phyloP scores from a whole-genome alignment of 1,140 invertebrate genomes.

The Oryctes rhinoceros region DNA sequence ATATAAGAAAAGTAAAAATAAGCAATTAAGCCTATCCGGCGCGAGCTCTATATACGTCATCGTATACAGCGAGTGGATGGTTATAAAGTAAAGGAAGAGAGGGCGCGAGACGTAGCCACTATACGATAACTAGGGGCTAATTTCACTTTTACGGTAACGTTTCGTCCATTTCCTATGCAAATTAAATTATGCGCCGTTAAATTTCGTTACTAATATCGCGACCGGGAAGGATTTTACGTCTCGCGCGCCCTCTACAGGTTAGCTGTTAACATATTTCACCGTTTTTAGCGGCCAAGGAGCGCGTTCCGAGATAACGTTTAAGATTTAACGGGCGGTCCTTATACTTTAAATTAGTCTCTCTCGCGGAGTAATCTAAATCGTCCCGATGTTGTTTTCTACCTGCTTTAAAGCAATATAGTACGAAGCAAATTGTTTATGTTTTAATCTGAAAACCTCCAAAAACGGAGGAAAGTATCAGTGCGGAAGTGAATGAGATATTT shows the following conservation, averaged over 20 bases:
- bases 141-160: neutral
- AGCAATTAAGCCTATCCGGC: too few species aligned
- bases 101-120: neutral
- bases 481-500: too few species aligned
- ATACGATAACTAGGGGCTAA: slow-evolving; percentile 8
- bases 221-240: neutral
- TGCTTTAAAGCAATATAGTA: too few species aligned
- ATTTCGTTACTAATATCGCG: slow-evolving; percentile 15
- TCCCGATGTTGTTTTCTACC: too few species aligned
- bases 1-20: too few species aligned
- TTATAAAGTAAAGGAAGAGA: too few species aligned
- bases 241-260: neutral
- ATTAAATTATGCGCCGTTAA: slow-evolving; percentile 35
- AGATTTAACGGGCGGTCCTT: slow-evolving; percentile 16
- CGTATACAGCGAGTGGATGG: too few species aligned
- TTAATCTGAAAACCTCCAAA: too few species aligned
- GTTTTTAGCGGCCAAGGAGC: neutral
- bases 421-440: too few species aligned
- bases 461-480: too few species aligned
- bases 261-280: slow-evolving; percentile 28
- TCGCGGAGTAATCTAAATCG: neutral
- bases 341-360: slow-evolving; percentile 2
- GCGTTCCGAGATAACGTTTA: neutral
- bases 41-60: too few species aligned
- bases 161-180: slow-evolving; percentile 34